Base-by-base conservation (phyloP, 2,113 vertebrate species). In the Crypturellus undulatus region DNA sequence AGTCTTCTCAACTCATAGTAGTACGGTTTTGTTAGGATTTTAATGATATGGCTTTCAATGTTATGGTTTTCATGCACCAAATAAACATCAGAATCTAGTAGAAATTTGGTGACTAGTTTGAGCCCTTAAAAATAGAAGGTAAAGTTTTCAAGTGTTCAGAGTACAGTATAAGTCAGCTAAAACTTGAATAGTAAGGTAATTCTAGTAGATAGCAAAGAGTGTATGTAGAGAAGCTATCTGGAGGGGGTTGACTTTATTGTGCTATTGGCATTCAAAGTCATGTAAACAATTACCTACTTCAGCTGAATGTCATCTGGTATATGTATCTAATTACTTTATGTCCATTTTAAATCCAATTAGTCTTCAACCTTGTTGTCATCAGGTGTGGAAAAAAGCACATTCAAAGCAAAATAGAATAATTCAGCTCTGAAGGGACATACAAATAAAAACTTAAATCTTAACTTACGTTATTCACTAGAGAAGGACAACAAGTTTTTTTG, bases 201-300 rank as follows among this genome's bases (percentile, higher is more conserved):
- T 95, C 49, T 59, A 64, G 18, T 10, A 60, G 65, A 63, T 36
- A 93, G 45, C 38, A 95, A 95, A 87, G 62, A 47, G 38, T 68
- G 3, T 43, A n/a, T 30, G 52, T 60, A 79, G 65, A 76, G 70
- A 84, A 94, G 26, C 3, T 84, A 93, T 88, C 79, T 36, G 10
- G 81, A 82, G 82, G 70, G 28, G 87, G 84, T 84, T 87, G 67
- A 51, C 70, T 92, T 94, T 95, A 87, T 69, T 79, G 69, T 88
- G 90, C 70, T 92, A 62, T 84, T 93, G 90, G 73, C 89, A 94
- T 95, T 96, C 86, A 79, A 77, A 95, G 81, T 92, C 94, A 87
- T 84, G 87, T 93, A 96, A 95, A 92, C 87, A 92, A 91, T 92
- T 94, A 84, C 70, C 42, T 88, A 11, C 84, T 85, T 83, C 82